Base-by-base conservation (phyloP, 2,888 invertebrate genomes). In the Xestobium rufovillosum region DNA sequence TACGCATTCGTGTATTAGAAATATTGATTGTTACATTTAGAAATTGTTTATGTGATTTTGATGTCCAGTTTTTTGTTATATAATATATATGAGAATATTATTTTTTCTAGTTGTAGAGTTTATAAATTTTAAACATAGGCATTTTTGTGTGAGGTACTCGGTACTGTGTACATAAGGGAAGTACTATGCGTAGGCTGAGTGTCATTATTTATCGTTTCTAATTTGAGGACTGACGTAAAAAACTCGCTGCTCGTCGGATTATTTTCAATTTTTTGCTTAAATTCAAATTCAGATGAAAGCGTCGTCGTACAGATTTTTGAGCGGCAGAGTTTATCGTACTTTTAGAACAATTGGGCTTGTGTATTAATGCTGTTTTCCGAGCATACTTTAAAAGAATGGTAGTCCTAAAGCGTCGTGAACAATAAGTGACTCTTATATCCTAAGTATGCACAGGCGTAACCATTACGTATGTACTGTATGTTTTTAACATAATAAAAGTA, bases 21-120 rank as follows among this genome's bases (percentile, higher is more conserved):
- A 51, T 50, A 51, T 53, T 55, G 43, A 54, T 60, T 60, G 60
- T 61, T 59, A 61, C 50, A 58, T 51, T 59, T 61, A 61, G 61
- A 59, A 52, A 60, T 61, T 59, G 52, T 61, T 60, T 61, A 59
- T 60, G 60, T 59, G 53, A 55, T 59, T 60, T 59, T 59, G 57
- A 58, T 57, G 58, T 60, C 52, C 49, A 47, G 40, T 49, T 49
- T 31, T 38, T 39, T 14, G 34, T 15, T 34, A 27, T 44, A 39
- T 45, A 47, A 30, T 28, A 33, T 28, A 19, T 28, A 37, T 31
- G 39, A 43, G 42, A 42, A 49, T 38, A 42, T 45, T 49, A 45
- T 49, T 49, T 49, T 48, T 48, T 47, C 42, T 49, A 49, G 49
- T 39, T 43, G 43, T 49, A 49, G 49, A 44, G 42, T 39, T 44